Evolutionary conservation across 1,140 invertebrate species (phyloP).

Genomic region (Batillaria attramentaria): DNA sequence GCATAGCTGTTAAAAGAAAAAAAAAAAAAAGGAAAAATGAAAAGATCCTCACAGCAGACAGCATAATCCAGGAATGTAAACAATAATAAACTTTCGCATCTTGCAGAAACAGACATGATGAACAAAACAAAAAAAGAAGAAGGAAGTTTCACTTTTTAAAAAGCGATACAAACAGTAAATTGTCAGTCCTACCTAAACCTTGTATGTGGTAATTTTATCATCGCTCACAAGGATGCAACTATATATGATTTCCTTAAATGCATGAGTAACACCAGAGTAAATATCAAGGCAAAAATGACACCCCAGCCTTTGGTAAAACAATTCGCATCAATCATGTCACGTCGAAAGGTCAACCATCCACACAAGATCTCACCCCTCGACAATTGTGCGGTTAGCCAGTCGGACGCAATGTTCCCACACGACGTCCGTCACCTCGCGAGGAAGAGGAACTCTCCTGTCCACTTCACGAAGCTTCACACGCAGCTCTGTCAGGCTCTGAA

Average conservation of each 20-base stretch:
- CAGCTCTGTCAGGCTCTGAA: conserved; percentile 53
- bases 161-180: no score
- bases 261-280: no score
- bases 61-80: neutral
- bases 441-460: conserved; percentile 78
- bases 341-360: no score
- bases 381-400: conserved; percentile 87
- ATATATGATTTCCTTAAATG: no score
- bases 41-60: neutral
- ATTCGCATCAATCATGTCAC: no score
- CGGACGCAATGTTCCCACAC: conserved; percentile 92
- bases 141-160: no score
- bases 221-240: no score
- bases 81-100: neutral
- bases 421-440: conserved; percentile 79
- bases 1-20: conserved; percentile 79
- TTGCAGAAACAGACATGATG: no score
- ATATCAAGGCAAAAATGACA: neutral
- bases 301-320: neutral
- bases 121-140: no score
- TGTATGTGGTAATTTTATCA: no score
- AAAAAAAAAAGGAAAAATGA: neutral
- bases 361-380: conserved; percentile 93
- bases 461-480: conserved; percentile 79
- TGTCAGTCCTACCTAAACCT: no score